Conservation (phyloP, 2,797 vertebrate species). For the Chelmon rostratus region DNA sequence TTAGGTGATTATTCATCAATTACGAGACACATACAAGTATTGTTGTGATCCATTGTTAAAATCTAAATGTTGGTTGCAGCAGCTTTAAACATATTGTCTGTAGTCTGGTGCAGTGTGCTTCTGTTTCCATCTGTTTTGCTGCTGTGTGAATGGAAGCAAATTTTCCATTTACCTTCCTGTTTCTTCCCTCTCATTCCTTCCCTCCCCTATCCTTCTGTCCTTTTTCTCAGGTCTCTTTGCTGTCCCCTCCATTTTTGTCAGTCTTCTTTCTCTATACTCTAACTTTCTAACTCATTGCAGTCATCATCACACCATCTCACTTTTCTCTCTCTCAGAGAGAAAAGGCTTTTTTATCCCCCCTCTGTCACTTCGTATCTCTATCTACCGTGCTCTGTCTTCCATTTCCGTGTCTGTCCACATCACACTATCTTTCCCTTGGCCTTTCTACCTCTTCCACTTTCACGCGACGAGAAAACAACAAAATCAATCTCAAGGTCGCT, state of each 20-base stretch:
- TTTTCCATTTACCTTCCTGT: not conserved
- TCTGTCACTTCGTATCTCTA: slow-evolving; percentile 64
- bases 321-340: slow-evolving; percentile 26
- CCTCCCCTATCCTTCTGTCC: not conserved
- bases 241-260: slow-evolving; percentile 24
- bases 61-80: not conserved
- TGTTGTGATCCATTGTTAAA: not conserved
- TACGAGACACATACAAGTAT: not conserved
- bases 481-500: slow-evolving; percentile 46
- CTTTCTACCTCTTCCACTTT: slow-evolving; percentile 46
- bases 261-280: slow-evolving; percentile 11
- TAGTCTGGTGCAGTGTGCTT: not conserved
- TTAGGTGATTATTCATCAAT: not conserved
- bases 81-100: not conserved
- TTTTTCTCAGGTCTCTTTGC: not conserved
- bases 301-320: slow-evolving; percentile 36
- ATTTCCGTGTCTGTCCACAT: slow-evolving; percentile 50
- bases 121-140: not conserved
- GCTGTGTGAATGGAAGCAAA: not conserved
- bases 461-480: slow-evolving; percentile 33
- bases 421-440: slow-evolving; percentile 44
- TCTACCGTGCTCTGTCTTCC: slow-evolving; percentile 35
- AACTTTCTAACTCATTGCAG: slow-evolving; percentile 39
- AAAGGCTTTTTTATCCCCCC: slow-evolving; percentile 28
- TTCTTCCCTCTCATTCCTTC: not conserved